A percentile compares a stretch with the other conserved stretches of the same genome.
Evolutionary conservation across 2,797 vertebrate species (phyloP).

Genomic region (Nyctibius grandis): DNA sequence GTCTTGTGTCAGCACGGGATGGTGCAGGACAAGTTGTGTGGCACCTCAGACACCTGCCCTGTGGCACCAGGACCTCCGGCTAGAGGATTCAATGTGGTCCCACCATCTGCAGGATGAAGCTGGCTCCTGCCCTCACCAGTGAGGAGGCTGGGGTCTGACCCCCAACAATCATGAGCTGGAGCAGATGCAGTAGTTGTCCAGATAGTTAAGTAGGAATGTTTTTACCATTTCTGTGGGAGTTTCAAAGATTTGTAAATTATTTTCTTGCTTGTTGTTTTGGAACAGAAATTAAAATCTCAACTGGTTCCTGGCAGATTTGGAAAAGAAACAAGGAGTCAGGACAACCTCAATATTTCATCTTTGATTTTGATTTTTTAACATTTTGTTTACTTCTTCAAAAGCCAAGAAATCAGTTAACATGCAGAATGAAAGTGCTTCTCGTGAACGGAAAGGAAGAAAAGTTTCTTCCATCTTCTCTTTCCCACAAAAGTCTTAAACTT

Average conservation of each 20-base stretch:
- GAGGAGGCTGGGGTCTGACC: neutral
- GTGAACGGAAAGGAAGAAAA: neutral
- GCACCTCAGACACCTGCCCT: neutral
- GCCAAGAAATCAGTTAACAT: neutral
- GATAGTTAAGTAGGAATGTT: neutral
- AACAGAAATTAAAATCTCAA: constrained; percentile 4
- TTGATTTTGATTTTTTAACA: neutral
- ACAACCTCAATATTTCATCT: constrained; percentile 15
- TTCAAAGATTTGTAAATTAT: neutral
- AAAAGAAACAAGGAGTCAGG: neutral
- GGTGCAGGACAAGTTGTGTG: neutral
- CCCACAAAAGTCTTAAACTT: neutral
- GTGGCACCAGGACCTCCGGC: fast-evolving
- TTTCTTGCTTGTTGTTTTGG: constrained; percentile 18
- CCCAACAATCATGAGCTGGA: neutral
- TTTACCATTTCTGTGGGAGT: neutral
- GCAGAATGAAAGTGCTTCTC: neutral
- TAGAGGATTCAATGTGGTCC: neutral
- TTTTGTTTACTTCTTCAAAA: constrained; percentile 29
- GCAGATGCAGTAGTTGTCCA: neutral
- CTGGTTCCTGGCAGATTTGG: neutral
- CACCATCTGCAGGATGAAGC: neutral
- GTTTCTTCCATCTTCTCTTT: neutral
- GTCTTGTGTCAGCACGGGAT: neutral
- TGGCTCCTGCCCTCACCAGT: neutral